phyloP scores from a whole-genome alignment of 2,797 vertebrate genomes.

The Fistularia commersonii region DNA sequence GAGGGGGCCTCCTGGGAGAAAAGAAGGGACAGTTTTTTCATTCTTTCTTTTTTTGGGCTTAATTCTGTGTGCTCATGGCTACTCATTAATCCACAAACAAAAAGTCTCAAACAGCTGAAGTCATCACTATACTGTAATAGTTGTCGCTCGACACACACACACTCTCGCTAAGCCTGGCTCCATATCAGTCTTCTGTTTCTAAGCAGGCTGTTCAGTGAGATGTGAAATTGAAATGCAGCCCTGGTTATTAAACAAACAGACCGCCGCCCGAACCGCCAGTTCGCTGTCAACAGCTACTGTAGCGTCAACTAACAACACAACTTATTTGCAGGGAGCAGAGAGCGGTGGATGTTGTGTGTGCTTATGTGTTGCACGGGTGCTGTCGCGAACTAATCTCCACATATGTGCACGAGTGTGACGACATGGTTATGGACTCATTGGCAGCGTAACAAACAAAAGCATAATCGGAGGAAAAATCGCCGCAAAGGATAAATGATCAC shows the following conservation, averaged over 20 bases:
- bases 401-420: no score
- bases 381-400: no score
- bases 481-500: no score
- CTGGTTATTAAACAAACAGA: constrained; percentile 79
- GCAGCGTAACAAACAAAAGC: no score
- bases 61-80: constrained; percentile 8
- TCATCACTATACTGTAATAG: constrained; percentile 8
- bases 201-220: constrained; percentile 71
- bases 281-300: constrained; percentile 66
- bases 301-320: constrained; percentile 59
- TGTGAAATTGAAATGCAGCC: constrained; percentile 81
- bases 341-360: no score
- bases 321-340: constrained; percentile 46
- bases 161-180: constrained; percentile 53
- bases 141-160: constrained; percentile 28
- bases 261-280: constrained; percentile 59
- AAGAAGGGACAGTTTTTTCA: constrained; percentile 26
- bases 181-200: constrained; percentile 69
- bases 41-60: constrained; percentile 13
- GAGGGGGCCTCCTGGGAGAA: constrained; percentile 32
- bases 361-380: no score
- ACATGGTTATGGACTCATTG: no score
- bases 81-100: constrained; percentile 7
- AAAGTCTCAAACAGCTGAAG: constrained; percentile 26
- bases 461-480: no score